phyloP scores from a whole-genome alignment of 2,797 vertebrate genomes.

The Chaenodraco wilsoni region DNA sequence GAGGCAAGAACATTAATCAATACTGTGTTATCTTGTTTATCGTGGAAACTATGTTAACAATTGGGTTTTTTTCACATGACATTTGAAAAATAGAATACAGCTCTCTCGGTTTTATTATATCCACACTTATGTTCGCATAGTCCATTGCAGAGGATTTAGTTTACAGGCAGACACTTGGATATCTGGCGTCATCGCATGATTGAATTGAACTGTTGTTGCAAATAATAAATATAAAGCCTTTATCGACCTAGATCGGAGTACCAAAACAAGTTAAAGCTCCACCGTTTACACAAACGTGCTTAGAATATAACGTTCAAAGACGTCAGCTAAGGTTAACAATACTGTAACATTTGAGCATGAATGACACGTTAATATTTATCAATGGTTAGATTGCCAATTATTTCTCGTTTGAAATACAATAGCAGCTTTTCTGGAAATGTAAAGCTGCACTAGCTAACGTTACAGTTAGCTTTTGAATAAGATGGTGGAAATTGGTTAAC shows the following conservation, averaged over 20 bases:
- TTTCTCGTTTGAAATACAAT: not conserved
- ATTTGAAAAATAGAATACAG: not conserved
- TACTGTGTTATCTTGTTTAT: not conserved
- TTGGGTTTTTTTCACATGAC: not conserved
- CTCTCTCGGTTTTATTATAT: not conserved
- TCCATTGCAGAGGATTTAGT: no score
- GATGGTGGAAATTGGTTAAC: not conserved
- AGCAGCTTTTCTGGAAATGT: not conserved
- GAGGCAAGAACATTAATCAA: not conserved
- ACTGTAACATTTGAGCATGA: not conserved
- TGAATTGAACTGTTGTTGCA: not conserved
- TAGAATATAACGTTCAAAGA: not conserved
- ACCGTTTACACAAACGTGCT: not conserved
- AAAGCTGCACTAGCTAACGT: not conserved
- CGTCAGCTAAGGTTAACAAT: not conserved
- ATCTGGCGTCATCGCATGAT: no score
- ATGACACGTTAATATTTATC: not conserved
- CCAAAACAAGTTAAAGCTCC: not conserved
- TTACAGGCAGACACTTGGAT: not conserved
- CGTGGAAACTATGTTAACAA: not conserved
- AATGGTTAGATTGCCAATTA: fast-evolving
- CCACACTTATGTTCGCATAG: no score
- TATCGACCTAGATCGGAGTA: not conserved
- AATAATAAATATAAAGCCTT: not conserved
- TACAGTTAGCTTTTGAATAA: fast-evolving